Evolutionary conservation across 2,888 invertebrate species (phyloP), one percentile per base, ranked within the genome.

Genomic region (Dinocampus coccinellae): DNA sequence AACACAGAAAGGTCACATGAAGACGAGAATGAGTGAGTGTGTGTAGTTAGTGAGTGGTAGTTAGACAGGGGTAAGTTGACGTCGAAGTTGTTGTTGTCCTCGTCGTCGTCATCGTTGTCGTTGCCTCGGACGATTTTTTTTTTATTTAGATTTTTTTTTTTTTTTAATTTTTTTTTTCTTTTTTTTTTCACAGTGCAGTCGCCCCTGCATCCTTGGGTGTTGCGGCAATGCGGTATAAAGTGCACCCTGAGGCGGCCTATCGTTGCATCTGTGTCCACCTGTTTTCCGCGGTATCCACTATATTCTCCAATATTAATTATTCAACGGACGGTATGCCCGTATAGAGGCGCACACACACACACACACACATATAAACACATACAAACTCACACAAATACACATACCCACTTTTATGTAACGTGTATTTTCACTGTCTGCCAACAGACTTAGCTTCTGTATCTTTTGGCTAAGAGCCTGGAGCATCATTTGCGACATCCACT

Each of bases 261-360:
- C 39, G 60, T 60, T 61, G 60, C 66, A 66, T 66, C 71, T 67
- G 55, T 67, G 67, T 71, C 67, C 71, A 71, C 62, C 67, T 71
- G 62, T 16, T 61, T 52, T 29, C 13, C 57, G 36, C 58, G 36
- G 58, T 57, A 24, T 33, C 24, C 29, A 47, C 65, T 57, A 47
- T 29, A n/a, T 29, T 29, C 20, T 10, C 55, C 16, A 20, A 33
- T 47, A 60, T 71, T 71, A n/a, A 71, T 71, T 71, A 71, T 71
- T 71, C 67, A 71, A 39, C 39, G 57, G 53, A 71, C 16, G 47
- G 47, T 71, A 36, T 33, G 55, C 42, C 26, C 36, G 11, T 53
- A 34, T 66, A 42, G 65, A 70, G 22, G 66, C 60, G 55, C 62
- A 62, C 53, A 22, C 24, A 22, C 61, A 52, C 63, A 39, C 68